Conservation (phyloP, 92 coral and sea anemone genomes). For the Metridium senile region DNA sequence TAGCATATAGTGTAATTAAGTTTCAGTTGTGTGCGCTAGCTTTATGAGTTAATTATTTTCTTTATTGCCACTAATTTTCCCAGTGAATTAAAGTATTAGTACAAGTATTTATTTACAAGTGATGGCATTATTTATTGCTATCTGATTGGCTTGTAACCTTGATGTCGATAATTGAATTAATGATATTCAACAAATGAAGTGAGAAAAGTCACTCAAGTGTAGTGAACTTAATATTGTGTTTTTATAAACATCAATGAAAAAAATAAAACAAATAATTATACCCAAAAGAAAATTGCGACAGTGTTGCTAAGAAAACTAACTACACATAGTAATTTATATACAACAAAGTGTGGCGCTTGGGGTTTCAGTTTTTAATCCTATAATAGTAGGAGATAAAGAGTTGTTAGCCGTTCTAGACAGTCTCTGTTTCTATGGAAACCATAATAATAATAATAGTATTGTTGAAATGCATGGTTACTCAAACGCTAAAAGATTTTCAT, state of each 20-base stretch:
- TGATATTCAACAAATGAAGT: not conserved
- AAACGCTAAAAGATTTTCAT: too few relatives aligned
- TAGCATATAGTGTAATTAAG: not conserved
- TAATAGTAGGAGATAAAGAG: too few relatives aligned
- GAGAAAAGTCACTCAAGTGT: not conserved
- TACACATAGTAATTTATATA: too few relatives aligned
- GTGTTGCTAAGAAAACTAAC: not conserved
- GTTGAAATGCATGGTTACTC: too few relatives aligned
- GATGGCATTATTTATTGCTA: not conserved
- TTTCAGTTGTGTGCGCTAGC: not conserved
- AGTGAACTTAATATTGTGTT: not conserved
- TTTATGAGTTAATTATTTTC: not conserved
- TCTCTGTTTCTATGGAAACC: not conserved
- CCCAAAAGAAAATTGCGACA: not conserved
- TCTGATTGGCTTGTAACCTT: not conserved
- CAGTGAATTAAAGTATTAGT: not conserved
- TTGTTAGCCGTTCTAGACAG: too few relatives aligned
- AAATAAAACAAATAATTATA: too few relatives aligned
- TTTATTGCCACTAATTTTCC: not conserved
- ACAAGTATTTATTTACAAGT: not conserved
- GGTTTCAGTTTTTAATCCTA: too few relatives aligned
- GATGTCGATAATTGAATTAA: not conserved
- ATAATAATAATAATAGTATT: too few relatives aligned
- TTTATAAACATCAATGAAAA: not conserved
- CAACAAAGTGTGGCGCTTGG: too few relatives aligned